These are phyloP conservation scores for Euura saliciscinereae DNA, from an alignment of 1,140 invertebrate genomes.

Conservation along the genomic window DNA sequence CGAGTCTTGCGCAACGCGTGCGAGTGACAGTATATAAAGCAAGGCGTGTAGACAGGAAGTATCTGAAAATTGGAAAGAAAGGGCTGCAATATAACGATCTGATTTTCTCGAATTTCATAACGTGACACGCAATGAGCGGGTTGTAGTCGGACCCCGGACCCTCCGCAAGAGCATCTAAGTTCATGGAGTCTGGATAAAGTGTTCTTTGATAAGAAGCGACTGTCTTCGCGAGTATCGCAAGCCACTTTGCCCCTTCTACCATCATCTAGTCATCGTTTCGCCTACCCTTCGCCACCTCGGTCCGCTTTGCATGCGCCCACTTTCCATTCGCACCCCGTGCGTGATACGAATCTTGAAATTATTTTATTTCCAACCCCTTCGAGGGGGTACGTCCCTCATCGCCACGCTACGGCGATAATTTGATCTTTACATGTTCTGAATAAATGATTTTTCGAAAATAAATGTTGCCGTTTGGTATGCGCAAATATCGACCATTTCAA, in stretches of 20 bases:
- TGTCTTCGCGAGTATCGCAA: constrained; percentile 20
- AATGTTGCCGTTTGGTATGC: constrained; percentile 41
- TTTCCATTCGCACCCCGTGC: constrained; percentile 31
- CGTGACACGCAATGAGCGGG: constrained; percentile 29
- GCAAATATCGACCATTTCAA: background rate
- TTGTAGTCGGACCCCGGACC: constrained; percentile 15
- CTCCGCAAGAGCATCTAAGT: constrained; percentile 22
- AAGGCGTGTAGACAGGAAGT: no score
- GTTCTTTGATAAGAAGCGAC: constrained; percentile 27
- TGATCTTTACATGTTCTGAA: constrained; percentile 44
- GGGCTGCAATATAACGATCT: no score
- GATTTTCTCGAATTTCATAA: constrained; percentile 34
- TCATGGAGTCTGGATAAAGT: constrained; percentile 21
- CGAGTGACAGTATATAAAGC: no score
- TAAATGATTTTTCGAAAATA: constrained; percentile 43
- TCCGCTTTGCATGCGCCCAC: constrained; percentile 15
- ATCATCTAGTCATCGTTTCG: constrained; percentile 11
- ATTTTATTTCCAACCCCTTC: constrained; percentile 54
- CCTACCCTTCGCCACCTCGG: constrained; percentile 21
- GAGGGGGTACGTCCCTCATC: constrained; percentile 21
- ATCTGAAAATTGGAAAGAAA: no score
- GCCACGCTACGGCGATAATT: constrained; percentile 38
- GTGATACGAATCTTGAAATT: constrained; percentile 47
- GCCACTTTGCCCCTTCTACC: constrained; percentile 12
- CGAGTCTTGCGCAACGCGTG: no score